A percentile compares a stretch with the other conserved stretches of the same genome.
Conservation (phyloP, 2,113 vertebrate genomes). For the Urocitellus parryii region DNA sequence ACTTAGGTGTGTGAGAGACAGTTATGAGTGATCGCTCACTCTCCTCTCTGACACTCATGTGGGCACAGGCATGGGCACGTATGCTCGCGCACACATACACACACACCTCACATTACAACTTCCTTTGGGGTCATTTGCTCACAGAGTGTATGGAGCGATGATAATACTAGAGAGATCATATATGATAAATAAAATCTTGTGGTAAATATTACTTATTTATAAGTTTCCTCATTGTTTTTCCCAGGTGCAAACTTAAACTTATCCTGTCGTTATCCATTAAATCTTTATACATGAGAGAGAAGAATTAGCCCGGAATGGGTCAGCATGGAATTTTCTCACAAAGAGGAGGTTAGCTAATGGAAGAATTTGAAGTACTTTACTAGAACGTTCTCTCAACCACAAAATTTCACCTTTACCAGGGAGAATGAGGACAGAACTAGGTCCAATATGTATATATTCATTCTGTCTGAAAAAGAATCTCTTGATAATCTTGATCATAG, state of each 20-base stretch:
- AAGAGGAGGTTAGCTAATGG: neutral
- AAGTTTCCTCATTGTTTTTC: conserved; percentile 55
- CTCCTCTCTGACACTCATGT: neutral
- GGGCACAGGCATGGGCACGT: too few relatives aligned
- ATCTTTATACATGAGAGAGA: neutral
- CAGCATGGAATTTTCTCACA: neutral
- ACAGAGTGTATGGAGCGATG: neutral
- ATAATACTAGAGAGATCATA: neutral
- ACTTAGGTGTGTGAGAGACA: neutral
- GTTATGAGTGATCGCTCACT: neutral
- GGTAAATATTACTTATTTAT: neutral
- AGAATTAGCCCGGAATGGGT: neutral
- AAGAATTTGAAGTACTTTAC: conserved; percentile 15
- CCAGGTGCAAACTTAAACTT: conserved; percentile 27
- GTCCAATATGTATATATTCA: neutral
- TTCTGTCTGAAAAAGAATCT: neutral
- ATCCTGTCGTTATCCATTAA: conserved; percentile 6
- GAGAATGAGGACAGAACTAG: conserved; percentile 7
- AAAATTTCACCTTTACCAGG: neutral
- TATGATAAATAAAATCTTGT: conserved; percentile 29
- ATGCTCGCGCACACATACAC: too few relatives aligned
- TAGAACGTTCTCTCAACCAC: neutral
- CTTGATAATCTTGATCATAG: neutral
- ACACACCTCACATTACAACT: neutral
- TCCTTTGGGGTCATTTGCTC: neutral